phyloP scores from a whole-genome alignment of 1,140 invertebrate genomes.

The Zaprionus gabonicus region DNA sequence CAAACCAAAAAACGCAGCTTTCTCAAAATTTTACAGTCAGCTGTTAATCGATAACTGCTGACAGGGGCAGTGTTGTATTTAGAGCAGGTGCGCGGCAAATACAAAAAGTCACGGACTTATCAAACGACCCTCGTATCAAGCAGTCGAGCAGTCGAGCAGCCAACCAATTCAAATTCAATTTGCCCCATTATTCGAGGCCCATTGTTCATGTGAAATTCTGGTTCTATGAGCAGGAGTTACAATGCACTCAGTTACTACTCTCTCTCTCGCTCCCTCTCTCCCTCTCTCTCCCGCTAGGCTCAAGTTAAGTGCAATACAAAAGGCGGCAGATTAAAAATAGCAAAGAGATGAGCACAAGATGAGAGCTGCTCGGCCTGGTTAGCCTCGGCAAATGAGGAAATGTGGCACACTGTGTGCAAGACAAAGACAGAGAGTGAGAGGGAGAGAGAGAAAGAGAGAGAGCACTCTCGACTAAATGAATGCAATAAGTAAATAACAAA shows the following conservation, averaged over 20 bases:
- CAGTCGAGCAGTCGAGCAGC: slow-evolving; percentile 14
- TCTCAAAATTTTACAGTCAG: too few species aligned
- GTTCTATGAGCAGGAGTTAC: slow-evolving; percentile 51
- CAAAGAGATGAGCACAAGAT: slow-evolving; percentile 66
- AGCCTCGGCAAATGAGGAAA: slow-evolving; percentile 39
- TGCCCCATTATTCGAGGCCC: slow-evolving; percentile 78
- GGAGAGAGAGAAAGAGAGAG: slow-evolving; percentile 6
- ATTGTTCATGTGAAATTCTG: slow-evolving; percentile 77
- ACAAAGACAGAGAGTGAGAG: slow-evolving; percentile 8
- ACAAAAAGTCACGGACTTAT: too few species aligned
- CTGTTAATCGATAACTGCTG: too few species aligned
- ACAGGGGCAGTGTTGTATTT: too few species aligned
- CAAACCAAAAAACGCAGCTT: too few species aligned
- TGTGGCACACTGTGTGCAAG: slow-evolving; percentile 34
- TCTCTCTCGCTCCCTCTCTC: not conserved
- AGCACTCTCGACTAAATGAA: slow-evolving; percentile 73
- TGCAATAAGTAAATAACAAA: slow-evolving; percentile 84
- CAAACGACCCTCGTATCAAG: too few species aligned
- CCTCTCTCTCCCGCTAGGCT: not conserved
- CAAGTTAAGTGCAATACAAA: slow-evolving; percentile 82
- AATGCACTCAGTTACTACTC: slow-evolving; percentile 33
- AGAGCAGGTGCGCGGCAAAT: too few species aligned
- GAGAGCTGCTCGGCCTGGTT: slow-evolving; percentile 21
- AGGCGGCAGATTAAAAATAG: slow-evolving; percentile 76
- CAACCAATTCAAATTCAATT: slow-evolving; percentile 84